Evolutionary conservation across 2,888 invertebrate species (phyloP).

Genomic region (Himalopsyche japonica): DNA sequence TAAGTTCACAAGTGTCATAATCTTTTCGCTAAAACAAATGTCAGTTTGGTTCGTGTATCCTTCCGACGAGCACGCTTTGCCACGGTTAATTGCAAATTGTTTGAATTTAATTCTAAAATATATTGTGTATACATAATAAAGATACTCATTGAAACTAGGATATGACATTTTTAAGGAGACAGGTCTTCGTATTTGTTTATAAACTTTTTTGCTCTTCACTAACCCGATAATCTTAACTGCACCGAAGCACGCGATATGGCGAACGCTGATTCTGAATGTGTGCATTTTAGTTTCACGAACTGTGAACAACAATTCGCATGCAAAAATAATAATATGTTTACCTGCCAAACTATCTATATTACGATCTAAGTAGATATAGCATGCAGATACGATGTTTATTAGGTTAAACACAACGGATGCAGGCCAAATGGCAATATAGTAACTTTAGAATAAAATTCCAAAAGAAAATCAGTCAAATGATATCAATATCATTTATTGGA

Average conservation of each 20-base stretch:
- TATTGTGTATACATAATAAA: too few species aligned
- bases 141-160: neutral
- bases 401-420: neutral
- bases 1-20: too few species aligned
- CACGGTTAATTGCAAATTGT: too few species aligned
- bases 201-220: neutral
- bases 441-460: too few species aligned
- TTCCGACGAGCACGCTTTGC: too few species aligned
- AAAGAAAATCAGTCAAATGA: too few species aligned
- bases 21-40: too few species aligned
- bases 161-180: neutral
- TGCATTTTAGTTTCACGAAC: neutral
- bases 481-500: too few species aligned
- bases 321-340: neutral
- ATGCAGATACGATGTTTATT: neutral
- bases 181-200: neutral
- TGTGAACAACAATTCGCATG: neutral
- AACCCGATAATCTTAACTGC: neutral
- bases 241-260: neutral
- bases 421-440: neutral
- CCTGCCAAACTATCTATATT: neutral
- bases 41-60: too few species aligned
- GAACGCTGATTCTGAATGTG: neutral
- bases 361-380: neutral
- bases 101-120: too few species aligned